Base-by-base conservation (phyloP, 1,140 invertebrate genomes). In the Heliothis virescens region DNA sequence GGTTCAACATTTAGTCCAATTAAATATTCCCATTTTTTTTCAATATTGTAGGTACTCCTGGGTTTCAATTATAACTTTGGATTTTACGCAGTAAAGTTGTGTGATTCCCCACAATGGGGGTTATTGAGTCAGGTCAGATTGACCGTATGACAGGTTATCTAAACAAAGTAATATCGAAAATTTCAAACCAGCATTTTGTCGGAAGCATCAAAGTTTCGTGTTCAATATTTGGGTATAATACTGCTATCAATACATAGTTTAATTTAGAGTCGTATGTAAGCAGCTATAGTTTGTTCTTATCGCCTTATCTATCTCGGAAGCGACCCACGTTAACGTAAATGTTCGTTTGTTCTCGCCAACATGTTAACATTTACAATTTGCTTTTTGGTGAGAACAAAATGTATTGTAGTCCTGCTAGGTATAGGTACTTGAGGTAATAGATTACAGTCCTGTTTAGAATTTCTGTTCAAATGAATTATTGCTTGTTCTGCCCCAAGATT, bases 281-380 rank as follows among this genome's bases (percentile, higher is more conserved):
- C 16, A 65, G 62, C 0, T n/a, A 18, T 18, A 65, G 11, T 41
- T 65, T 21, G n/a, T n/a, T 16, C 16, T 65, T 65, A 65, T 48
- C 62, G 34, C 41, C 18, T 16, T 65, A 16, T 65, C 62, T 48
- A 63, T 41, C 41, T 65, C 62, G 62, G 62, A 65, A 65, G 41
- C 62, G 62, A 65, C 62, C 62, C 62, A 65, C 41, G 62, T 65
- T 48, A 10, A 65, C 62, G 41, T 34, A 48, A 65, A 65, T 16
- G 41, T 18, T 9, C 16, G 7, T 16, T 9, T 47, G 34, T 62
- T 34, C 4, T 62, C 29, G 29, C 29, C 29, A 62, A 41, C 60
- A 41, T 0, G 60, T 41, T 41, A 34, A 34, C 59, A 11, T 62
- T 57, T 57, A 57, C 55, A 41, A 41, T 55, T 16, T 16, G 34